Base-by-base conservation (phyloP, 1,140 invertebrate genomes). In the Tetraneura akinire region DNA sequence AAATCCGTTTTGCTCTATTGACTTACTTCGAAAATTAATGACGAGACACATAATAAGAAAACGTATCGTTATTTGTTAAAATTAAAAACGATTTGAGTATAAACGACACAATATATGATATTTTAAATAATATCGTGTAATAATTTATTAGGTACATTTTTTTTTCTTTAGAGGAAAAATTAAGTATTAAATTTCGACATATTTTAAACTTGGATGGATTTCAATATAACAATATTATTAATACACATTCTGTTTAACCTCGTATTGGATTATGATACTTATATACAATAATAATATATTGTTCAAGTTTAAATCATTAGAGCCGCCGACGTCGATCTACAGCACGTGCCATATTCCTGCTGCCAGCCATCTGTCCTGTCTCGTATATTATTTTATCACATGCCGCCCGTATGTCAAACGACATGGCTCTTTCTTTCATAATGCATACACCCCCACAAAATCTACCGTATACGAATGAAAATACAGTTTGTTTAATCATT, bases 321-420 rank as follows among this genome's bases (percentile, higher is more conserved):
- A 76, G 37, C 53, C 53, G 26, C 32, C 55, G n/a, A 29, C 32
- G 51, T 26, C 29, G n/a, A 23, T 16, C 51, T 8, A 42, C 21
- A 62, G 74, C 74, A 78, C 74, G 74, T 78, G 74, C 74, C 55
- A 16, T 78, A 78, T 23, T 37, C 71, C 51, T 78, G 55, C 68
- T 78, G 55, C 26, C 37, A 14, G 23, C 74, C 74, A 78, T 78
- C 74, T 78, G 74, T 78, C 74, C 37, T 26, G 55, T 60, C 32
- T 78, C 55, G 45, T 62, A 42, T 78, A 62, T 78, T 60, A 78
- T 78, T 78, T 78, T 60, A 78, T 78, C 53, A 45, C 53, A 78
- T 42, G 73, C 73, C 53, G 73, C 73, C 66, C 73, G 55, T 78
- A 62, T 78, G 74, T 78, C 68, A 51, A 71, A 49, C 68, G 47